phyloP scores from a whole-genome alignment of 35 echinoderm and acorn worm species.

The Heliocidaris erythrogramma region DNA sequence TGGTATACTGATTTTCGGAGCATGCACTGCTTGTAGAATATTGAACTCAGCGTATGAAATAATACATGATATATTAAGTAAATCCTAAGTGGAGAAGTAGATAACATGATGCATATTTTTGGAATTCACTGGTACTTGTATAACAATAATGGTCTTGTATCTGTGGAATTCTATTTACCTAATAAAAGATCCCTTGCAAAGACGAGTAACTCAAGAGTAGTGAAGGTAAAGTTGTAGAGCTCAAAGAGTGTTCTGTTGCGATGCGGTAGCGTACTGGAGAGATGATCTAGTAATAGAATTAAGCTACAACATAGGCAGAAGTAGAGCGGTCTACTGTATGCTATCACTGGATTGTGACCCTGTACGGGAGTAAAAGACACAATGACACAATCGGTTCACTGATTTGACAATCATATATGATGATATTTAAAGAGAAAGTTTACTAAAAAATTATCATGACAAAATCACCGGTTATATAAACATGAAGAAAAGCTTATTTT shows the following conservation, averaged over 20 bases:
- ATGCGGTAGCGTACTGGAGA: slow-evolving; percentile 68
- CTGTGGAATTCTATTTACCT: slow-evolving; percentile 53
- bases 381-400: not conserved
- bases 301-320: slow-evolving; percentile 91
- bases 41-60: too few species aligned
- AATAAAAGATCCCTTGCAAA: slow-evolving; percentile 92
- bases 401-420: not conserved
- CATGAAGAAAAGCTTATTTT: too few species aligned
- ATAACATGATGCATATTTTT: too few species aligned
- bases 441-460: too few species aligned
- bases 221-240: slow-evolving; percentile 76
- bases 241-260: slow-evolving; percentile 66
- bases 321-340: slow-evolving; percentile 95
- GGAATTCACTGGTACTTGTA: too few species aligned
- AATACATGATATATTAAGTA: too few species aligned
- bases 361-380: slow-evolving; percentile 26
- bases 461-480: too few species aligned
- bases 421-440: not conserved
- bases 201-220: slow-evolving; percentile 63
- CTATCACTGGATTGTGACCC: slow-evolving; percentile 99
- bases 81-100: too few species aligned
- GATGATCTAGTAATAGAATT: slow-evolving; percentile 79
- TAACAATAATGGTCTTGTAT: too few species aligned
- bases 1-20: too few species aligned
- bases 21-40: too few species aligned